Base-by-base conservation (phyloP, 2,888 invertebrate species). In the Drosophila mayaguana region DNA sequence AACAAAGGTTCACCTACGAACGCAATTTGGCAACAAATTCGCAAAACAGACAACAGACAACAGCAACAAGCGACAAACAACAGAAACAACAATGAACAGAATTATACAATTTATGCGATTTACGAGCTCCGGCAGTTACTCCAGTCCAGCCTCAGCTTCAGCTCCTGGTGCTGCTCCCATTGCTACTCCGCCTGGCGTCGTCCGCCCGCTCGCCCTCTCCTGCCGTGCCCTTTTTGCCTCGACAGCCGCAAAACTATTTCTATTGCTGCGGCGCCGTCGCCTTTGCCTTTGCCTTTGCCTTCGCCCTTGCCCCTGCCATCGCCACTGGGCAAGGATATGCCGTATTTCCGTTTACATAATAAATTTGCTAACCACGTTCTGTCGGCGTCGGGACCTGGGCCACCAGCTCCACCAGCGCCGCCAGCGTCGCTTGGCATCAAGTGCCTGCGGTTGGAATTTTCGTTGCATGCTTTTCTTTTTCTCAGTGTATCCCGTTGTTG, bases 11-110 rank as follows among this genome's bases (percentile, higher is more conserved):
- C 86, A 90, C 86, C 90, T 86, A 86, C 86, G 85, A 90, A 84
- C 89, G 89, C 89, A 90, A 86, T 90, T 90, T 89, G 90, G 90
- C 90, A 86, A 85, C 89, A 85, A 89, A 87, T 87, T 74, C 76
- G 66, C 68, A 75, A 75, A 87, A 75, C 74, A 90, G 72, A 60
- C 69, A 80, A 74, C 68, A 89, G 72, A 60, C 69, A 80, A 72
- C 68, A 80, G 38, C 38, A 54, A 54, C 54, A 50, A 32, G 32
- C 56, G 70, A 65, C 77, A 50, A 48, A 59, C 64, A 67, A 8
- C 40, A 16, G 56, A 32, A 32, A 32, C 48, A 71, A 81, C 78
- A 81, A 81, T 72, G 85, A 69, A 72, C 72, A 87, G 90, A 89
- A 86, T 90, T 86, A 89, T 88, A 86, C 90, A 86, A 86, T 86